phyloP scores from a whole-genome alignment of 2,797 vertebrate genomes.

The Lithobates sylvaticus region DNA sequence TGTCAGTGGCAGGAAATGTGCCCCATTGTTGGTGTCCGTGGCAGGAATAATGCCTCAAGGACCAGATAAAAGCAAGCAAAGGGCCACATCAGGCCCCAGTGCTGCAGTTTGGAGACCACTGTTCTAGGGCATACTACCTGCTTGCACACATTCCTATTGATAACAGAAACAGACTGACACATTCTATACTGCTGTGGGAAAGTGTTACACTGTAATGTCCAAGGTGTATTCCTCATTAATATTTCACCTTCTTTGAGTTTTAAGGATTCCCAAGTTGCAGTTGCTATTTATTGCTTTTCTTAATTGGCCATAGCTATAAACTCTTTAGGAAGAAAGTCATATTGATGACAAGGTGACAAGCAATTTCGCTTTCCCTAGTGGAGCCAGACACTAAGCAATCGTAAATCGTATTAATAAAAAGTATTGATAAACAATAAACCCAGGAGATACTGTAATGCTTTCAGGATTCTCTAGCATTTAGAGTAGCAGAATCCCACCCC shows the following conservation, averaged over 20 bases:
- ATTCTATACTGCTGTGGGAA: background rate
- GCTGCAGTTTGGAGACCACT: too few species aligned
- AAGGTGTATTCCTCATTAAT: background rate
- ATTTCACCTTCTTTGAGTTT: constrained; percentile 2
- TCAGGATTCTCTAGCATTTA: too few species aligned
- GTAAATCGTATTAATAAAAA: background rate
- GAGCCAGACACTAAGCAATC: background rate
- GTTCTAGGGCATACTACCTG: too few species aligned
- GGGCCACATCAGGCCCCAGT: too few species aligned
- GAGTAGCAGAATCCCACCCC: too few species aligned
- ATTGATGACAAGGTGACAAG: background rate
- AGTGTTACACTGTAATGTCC: background rate
- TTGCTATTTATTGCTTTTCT: background rate
- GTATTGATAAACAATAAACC: too few species aligned
- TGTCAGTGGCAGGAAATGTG: too few species aligned
- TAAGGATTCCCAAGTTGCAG: background rate
- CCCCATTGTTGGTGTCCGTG: too few species aligned
- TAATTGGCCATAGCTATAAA: background rate
- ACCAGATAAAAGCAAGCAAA: too few species aligned
- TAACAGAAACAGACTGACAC: background rate
- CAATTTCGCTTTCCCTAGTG: background rate
- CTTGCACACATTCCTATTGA: background rate
- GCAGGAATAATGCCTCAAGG: too few species aligned
- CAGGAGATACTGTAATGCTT: too few species aligned
- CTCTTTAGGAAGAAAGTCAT: background rate